Base-by-base conservation (phyloP, 1,140 invertebrate species). In the Drosophila sturtevanti region DNA sequence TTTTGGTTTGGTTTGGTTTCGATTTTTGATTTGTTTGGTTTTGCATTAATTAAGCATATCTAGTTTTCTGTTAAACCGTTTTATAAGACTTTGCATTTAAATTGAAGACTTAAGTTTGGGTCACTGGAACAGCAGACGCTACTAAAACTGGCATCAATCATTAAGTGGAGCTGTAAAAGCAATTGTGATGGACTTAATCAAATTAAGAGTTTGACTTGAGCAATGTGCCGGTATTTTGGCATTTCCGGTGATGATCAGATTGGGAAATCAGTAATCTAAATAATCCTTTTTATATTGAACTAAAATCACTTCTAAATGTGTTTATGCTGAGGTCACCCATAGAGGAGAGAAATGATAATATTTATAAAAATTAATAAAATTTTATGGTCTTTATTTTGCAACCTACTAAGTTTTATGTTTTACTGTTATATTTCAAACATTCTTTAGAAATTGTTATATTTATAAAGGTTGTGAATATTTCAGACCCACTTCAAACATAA, bases 31-130 rank as follows among this genome's bases (percentile, higher is more conserved):
- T 82, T 79, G 72, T 68, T 77, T 89, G 63, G 18, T 56, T 69
- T 72, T 77, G 84, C 84, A 89, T 87, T 87, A 87, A 87, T 87
- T 89, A 87, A 52, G 68, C 51, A 79, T 38, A 55, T 52, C 24
- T 51, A 79, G 72, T 86, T 71, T 66, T 73, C 68, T 41, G 55
- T 34, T 38, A 55, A 76, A 27, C n/a, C n/a, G 37, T 63, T 77
- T 77, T 66, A 58, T 63, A 62, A 18, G 12, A 16, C 59, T 60
- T 58, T 59, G 62, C 22, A 58, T 61, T 14, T 41, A 62, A 38
- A 34, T 27, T 18, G 1, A 31, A 56, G 27, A 56, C 16, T 56
- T 56, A 1, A 35, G 54, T 48, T 48, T 74, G 70, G 81, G 81
- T 86, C 74, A 87, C 56, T 86, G 65, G 78, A 81, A 24, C 74